Evolutionary conservation across 2,113 vertebrate species (phyloP).

Genomic region (Syngnathus typhle): DNA sequence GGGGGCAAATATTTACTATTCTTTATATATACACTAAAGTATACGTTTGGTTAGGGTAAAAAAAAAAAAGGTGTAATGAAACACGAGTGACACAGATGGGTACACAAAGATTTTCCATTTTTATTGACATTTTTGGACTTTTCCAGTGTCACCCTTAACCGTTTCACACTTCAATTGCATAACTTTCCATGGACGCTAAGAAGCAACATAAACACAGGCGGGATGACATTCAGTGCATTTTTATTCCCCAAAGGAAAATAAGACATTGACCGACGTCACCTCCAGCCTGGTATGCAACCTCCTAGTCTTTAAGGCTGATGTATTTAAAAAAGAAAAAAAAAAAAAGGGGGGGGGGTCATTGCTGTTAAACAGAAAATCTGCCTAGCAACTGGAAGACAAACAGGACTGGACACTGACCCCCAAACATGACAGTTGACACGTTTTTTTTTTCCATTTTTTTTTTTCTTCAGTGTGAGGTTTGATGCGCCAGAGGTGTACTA

Average conservation of each 20-base stretch:
- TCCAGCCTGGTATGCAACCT: slow-evolving; percentile 63
- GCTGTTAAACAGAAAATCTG: slow-evolving; percentile 75
- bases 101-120: slow-evolving; percentile 64
- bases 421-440: slow-evolving; percentile 69
- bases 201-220: slow-evolving; percentile 58
- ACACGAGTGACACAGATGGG: not conserved
- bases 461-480: slow-evolving; percentile 59
- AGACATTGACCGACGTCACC: slow-evolving; percentile 32
- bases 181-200: slow-evolving; percentile 72
- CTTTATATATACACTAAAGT: too few relatives aligned
- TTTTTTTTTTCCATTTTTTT: slow-evolving; percentile 36
- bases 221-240: slow-evolving; percentile 22
- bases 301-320: slow-evolving; percentile 88
- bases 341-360: slow-evolving; percentile 71
- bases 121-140: slow-evolving; percentile 90
- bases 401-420: slow-evolving; percentile 74
- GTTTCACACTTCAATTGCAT: slow-evolving; percentile 81
- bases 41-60: too few relatives aligned
- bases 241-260: slow-evolving; percentile 11
- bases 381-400: slow-evolving; percentile 84
- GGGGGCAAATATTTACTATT: too few relatives aligned
- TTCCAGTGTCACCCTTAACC: slow-evolving; percentile 90
- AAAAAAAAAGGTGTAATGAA: not conserved
- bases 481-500: slow-evolving; percentile 52
- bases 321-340: slow-evolving; percentile 35